These are phyloP conservation scores for Dicranocentrus wangi DNA, from an alignment of 2,888 invertebrate genomes.

Conservation along the genomic window DNA sequence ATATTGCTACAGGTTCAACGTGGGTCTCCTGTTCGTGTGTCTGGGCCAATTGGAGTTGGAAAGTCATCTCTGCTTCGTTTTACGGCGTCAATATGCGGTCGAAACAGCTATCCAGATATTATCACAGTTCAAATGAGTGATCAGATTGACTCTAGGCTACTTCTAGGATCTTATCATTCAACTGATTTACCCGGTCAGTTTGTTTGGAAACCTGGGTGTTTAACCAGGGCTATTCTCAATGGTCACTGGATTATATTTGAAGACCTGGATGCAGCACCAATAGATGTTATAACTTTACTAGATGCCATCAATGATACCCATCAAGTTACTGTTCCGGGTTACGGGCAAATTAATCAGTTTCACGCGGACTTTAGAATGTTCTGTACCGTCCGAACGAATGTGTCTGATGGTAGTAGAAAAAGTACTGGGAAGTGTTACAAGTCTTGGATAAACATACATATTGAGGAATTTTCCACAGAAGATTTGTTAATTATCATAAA, in stretches of 20 bases:
- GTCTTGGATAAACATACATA: conserved; percentile 86
- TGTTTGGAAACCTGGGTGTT: conserved; percentile 94
- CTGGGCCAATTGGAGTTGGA: conserved; percentile 94
- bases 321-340: conserved; percentile 89
- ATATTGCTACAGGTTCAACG: conserved; percentile 51
- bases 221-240: conserved; percentile 80
- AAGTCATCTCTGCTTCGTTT: conserved; percentile 93
- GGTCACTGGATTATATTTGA: conserved; percentile 93
- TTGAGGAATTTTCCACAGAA: conserved; percentile 84
- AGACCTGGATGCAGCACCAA: conserved; percentile 94
- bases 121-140: conserved; percentile 95
- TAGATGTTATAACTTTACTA: conserved; percentile 92
- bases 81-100: conserved; percentile 79
- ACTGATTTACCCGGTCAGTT: conserved; percentile 98
- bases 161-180: conserved; percentile 94
- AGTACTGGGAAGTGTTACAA: conserved; percentile 79
- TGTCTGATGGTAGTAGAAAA: conserved; percentile 24
- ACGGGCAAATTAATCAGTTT: conserved; percentile 86
- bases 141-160: conserved; percentile 95
- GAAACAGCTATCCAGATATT: conserved; percentile 77
- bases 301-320: conserved; percentile 89
- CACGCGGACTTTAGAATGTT: conserved; percentile 93
- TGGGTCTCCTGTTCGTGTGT: conserved; percentile 78
- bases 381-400: conserved; percentile 79
- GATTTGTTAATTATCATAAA: conserved; percentile 79